These are phyloP conservation scores for Chaenogobius annularis DNA, from an alignment of 2,113 vertebrate species.

Conservation along the genomic window DNA sequence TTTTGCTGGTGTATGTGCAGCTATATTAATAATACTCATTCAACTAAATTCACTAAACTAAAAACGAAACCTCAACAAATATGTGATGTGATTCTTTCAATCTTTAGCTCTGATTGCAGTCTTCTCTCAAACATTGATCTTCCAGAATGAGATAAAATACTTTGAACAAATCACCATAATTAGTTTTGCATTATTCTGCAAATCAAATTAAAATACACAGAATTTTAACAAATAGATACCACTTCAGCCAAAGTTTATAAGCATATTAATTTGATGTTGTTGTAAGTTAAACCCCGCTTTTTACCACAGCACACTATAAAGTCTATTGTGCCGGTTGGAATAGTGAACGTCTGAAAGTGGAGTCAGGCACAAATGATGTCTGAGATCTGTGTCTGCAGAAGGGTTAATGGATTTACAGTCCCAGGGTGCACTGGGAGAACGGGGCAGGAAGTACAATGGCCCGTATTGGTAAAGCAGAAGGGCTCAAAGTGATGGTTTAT, in stretches of 20 bases:
- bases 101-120: no score
- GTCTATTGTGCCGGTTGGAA: constrained; percentile 3
- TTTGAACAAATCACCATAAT: no score
- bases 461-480: constrained; percentile 10
- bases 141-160: no score
- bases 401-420: constrained; percentile 35
- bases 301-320: constrained; percentile 6
- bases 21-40: no score
- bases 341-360: constrained; percentile 45
- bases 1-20: no score
- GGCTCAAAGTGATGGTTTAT: constrained; percentile 8
- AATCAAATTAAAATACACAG: no score
- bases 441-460: constrained; percentile 26
- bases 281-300: constrained; percentile 1
- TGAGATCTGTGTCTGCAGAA: constrained; percentile 56
- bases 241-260: background rate
- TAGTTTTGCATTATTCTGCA: no score
- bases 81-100: no score
- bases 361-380: constrained; percentile 35
- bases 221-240: no score
- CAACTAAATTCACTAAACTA: no score
- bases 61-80: no score
- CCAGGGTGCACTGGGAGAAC: constrained; percentile 31
- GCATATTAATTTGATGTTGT: background rate
- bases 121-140: no score